Base-by-base conservation (phyloP, 1,140 invertebrate genomes). In the Metopolophium dirhodum region DNA sequence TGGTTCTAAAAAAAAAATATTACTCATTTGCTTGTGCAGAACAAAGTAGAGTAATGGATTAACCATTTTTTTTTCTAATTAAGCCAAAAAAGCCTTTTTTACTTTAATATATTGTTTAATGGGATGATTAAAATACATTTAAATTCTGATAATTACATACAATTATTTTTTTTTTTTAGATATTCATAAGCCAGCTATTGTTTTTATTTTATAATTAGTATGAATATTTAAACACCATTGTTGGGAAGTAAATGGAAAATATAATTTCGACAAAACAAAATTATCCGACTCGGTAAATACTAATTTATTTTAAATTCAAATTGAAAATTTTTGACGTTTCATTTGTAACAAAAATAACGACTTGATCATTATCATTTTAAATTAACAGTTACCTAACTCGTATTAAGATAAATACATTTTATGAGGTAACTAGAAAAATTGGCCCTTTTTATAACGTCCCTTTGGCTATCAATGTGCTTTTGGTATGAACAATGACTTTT, bases 111-210 rank as follows among this genome's bases (percentile, higher is more conserved):
- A 49, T 89, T 89, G 9, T 57, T 57, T 57, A 89, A 57, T 57
- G 35, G 35, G 47, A 89, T 89, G 49, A 89, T 89, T 89, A 89
- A 47, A 89, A 54, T 89, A n/a, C 87, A 89, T 89, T 89, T 54
- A 37, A 49, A 51, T 54, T 89, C n/a, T 54, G 49, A 54, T 89
- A 89, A 89, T 89, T 54, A 89, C 37, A 51, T 9, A 9, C 7
- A 35, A 51, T 49, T 88, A 35, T n/a, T 87, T 87, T 49, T 45
- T 23, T 83, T 87, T 49, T 45, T 26, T 45, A 49, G 41, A 47
- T 87, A 30, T 47, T 87, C 14, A 87, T 47, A 87, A 87, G 49
- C 26, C 14, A 45, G 23, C 85, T 87, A 87, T 87, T 45, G 49
- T 89, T 89, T 87, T 89, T 54, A 89, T 89, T 35, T 87, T 54